Evolutionary conservation across 2,888 invertebrate genomes (phyloP).

Genomic region (Gisinianus flammeolus): DNA sequence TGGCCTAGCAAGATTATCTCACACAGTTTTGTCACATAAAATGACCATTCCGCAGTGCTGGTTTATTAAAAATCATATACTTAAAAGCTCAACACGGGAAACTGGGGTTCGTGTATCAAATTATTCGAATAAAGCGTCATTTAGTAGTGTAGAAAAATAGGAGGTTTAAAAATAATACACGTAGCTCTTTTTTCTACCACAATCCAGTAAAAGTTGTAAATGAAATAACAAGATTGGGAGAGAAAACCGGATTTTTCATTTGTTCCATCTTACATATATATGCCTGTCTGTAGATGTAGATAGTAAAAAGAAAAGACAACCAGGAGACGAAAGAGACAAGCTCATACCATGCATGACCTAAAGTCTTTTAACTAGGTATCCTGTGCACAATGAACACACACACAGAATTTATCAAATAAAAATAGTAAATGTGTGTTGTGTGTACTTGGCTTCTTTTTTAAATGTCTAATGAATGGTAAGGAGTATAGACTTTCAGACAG

Average conservation of each 20-base stretch:
- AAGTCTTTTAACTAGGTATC: background rate
- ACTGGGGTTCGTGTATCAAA: background rate
- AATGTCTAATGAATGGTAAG: background rate
- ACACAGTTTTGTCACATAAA: no score
- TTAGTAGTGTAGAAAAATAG: no score
- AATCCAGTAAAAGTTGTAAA: background rate
- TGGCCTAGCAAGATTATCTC: no score
- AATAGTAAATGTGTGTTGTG: background rate
- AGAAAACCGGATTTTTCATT: slow-evolving; percentile 33
- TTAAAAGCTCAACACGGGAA: background rate
- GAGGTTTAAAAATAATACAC: no score
- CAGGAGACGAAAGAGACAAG: background rate
- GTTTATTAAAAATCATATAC: background rate
- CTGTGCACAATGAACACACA: background rate
- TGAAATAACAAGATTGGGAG: background rate
- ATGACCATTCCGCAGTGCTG: background rate
- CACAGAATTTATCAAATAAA: background rate
- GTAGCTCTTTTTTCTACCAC: background rate
- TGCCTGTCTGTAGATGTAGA: background rate
- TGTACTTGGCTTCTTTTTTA: background rate
- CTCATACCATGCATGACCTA: background rate
- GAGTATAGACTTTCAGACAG: background rate
- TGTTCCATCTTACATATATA: background rate
- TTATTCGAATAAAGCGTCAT: no score
- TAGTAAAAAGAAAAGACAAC: background rate